Evolutionary conservation across 1,140 invertebrate genomes (phyloP).

Genomic region (Artemia franciscana): DNA sequence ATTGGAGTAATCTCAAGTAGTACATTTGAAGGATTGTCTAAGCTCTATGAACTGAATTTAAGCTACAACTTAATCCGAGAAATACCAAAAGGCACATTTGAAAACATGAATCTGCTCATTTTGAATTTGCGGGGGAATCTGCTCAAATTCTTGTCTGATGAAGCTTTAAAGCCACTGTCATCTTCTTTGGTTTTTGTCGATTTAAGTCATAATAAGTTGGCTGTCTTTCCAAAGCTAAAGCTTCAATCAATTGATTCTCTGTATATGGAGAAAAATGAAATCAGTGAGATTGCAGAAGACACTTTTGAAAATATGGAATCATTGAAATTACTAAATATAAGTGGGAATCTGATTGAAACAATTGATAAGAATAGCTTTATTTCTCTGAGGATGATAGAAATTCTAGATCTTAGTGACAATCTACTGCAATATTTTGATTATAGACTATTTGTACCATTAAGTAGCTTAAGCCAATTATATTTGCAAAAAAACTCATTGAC

Average conservation of each 20-base stretch:
- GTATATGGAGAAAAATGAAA: conserved; percentile 13
- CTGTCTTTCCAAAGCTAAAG: conserved; percentile 29
- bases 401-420: conserved; percentile 45
- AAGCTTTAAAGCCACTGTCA: conserved; percentile 49
- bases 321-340: conserved; percentile 48
- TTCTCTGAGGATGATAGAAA: conserved; percentile 30
- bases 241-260: conserved; percentile 12
- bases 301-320: conserved; percentile 40
- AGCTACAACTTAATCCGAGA: conserved; percentile 66
- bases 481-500: conserved; percentile 17
- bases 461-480: conserved; percentile 20
- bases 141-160: conserved; percentile 37
- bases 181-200: conserved; percentile 41
- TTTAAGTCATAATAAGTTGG: conserved; percentile 47
- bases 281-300: conserved; percentile 17
- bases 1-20: conserved; percentile 61
- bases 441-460: conserved; percentile 37
- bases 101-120: conserved; percentile 19
- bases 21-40: conserved; percentile 17
- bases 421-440: conserved; percentile 39
- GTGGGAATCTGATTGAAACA: conserved; percentile 41
- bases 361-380: conserved; percentile 30
- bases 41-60: conserved; percentile 30
- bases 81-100: conserved; percentile 49
- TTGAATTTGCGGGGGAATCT: conserved; percentile 30